These are phyloP conservation scores for Bombus vancouverensis DNA, from an alignment of 1,140 invertebrate genomes.

Conservation along the genomic window DNA sequence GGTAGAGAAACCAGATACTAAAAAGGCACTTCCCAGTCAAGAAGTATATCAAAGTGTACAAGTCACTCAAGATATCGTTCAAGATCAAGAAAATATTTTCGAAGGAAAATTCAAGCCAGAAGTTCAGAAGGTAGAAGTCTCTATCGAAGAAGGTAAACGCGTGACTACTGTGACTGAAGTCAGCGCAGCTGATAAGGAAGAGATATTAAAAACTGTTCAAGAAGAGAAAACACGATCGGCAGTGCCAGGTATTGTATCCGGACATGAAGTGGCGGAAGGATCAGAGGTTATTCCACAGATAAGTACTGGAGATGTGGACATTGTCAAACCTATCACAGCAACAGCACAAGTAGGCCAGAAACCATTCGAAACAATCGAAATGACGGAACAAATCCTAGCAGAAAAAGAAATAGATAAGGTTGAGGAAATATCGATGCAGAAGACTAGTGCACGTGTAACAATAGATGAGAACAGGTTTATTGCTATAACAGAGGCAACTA, in stretches of 20 bases:
- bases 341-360: slow-evolving; percentile 65
- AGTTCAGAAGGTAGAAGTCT: slow-evolving; percentile 68
- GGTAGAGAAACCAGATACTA: slow-evolving; percentile 61
- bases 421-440: slow-evolving; percentile 51
- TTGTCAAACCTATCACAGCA: slow-evolving; percentile 49
- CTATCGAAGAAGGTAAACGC: slow-evolving; percentile 75
- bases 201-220: slow-evolving; percentile 57
- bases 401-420: slow-evolving; percentile 66
- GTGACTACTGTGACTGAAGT: slow-evolving; percentile 77
- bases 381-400: slow-evolving; percentile 64
- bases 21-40: slow-evolving; percentile 64
- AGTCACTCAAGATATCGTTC: slow-evolving; percentile 76
- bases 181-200: slow-evolving; percentile 76
- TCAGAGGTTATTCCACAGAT: slow-evolving; percentile 64
- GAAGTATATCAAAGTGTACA: slow-evolving; percentile 72
- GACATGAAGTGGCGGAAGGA: slow-evolving; percentile 68
- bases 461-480: slow-evolving; percentile 75
- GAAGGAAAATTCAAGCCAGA: slow-evolving; percentile 73
- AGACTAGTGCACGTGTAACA: slow-evolving; percentile 65
- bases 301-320: slow-evolving; percentile 57
- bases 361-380: slow-evolving; percentile 69
- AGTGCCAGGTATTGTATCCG: slow-evolving; percentile 57
- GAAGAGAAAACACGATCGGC: slow-evolving; percentile 65
- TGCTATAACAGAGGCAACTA: slow-evolving; percentile 69
- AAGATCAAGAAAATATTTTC: slow-evolving; percentile 80